Evolutionary conservation across 2,888 invertebrate species (phyloP).

Genomic region (Cephus runcator): DNA sequence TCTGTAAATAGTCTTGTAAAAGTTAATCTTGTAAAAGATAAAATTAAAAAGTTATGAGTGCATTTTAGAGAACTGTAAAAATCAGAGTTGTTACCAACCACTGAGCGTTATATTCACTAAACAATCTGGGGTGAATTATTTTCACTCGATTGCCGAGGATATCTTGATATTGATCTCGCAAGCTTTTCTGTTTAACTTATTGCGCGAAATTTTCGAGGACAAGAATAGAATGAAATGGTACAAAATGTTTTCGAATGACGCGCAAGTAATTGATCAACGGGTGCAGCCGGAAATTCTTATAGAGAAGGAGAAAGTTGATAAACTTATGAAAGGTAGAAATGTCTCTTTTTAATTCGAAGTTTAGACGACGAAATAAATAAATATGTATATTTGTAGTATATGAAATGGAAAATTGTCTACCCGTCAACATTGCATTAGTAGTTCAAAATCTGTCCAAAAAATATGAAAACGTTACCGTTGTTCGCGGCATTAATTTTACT

Average conservation of each 20-base stretch:
- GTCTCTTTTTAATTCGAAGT: background rate
- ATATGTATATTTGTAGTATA: slow-evolving; percentile 14
- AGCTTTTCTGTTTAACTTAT: slow-evolving; percentile 18
- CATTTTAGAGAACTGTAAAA: slow-evolving; percentile 29
- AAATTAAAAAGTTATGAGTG: background rate
- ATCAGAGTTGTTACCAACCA: slow-evolving; percentile 21
- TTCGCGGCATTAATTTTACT: slow-evolving; percentile 21
- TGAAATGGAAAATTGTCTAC: slow-evolving; percentile 10
- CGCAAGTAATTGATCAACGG: background rate
- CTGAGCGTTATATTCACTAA: slow-evolving; percentile 22
- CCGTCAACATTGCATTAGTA: slow-evolving; percentile 18
- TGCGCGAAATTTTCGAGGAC: slow-evolving; percentile 26
- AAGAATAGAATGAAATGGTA: slow-evolving; percentile 25
- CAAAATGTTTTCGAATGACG: background rate
- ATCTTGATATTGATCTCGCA: slow-evolving; percentile 25
- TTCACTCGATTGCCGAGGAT: slow-evolving; percentile 30
- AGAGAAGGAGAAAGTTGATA: slow-evolving; percentile 8
- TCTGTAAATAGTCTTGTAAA: background rate
- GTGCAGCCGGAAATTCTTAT: background rate
- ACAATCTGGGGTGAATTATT: slow-evolving; percentile 23
- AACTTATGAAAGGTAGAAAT: slow-evolving; percentile 6
- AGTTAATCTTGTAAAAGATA: background rate
- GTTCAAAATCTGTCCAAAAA: slow-evolving; percentile 28
- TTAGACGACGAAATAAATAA: background rate
- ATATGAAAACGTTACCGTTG: background rate